Percentiles rank a stretch among this genome's conserved stretches.
phyloP scores from a whole-genome alignment of 2,797 vertebrate species.

The Varecia variegata region DNA sequence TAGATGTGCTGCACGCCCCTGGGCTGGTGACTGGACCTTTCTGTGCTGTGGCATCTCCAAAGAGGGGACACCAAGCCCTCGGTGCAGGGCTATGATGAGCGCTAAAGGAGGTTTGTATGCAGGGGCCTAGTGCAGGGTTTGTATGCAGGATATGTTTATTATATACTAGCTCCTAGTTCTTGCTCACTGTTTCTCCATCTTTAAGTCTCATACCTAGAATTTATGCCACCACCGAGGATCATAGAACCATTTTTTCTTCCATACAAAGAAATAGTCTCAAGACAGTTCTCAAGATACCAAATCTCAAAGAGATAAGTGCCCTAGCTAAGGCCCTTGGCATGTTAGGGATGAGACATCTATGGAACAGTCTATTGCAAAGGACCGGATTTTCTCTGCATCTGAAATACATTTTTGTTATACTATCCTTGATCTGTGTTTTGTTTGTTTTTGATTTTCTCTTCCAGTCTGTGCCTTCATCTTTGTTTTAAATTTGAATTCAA shows the following conservation, averaged over 20 bases:
- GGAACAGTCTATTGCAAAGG: background rate
- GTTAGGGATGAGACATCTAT: background rate
- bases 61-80: background rate
- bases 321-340: background rate
- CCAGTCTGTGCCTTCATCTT: constrained; percentile 43
- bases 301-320: background rate
- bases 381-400: background rate
- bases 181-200: background rate
- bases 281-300: background rate
- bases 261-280: background rate
- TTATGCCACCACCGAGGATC: background rate
- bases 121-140: background rate
- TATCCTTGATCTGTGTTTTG: background rate
- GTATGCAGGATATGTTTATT: background rate
- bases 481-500: constrained; percentile 35
- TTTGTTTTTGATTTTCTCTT: constrained; percentile 40
- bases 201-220: background rate
- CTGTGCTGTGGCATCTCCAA: background rate
- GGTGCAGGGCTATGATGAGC: fast-evolving
- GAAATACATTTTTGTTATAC: background rate
- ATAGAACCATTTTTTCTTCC: background rate
- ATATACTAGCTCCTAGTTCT: background rate
- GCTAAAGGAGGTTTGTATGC: background rate
- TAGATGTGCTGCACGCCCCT: fast-evolving
- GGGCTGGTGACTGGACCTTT: background rate